Conservation (phyloP, 2,888 invertebrate genomes). For the Choreutis nemorana region DNA sequence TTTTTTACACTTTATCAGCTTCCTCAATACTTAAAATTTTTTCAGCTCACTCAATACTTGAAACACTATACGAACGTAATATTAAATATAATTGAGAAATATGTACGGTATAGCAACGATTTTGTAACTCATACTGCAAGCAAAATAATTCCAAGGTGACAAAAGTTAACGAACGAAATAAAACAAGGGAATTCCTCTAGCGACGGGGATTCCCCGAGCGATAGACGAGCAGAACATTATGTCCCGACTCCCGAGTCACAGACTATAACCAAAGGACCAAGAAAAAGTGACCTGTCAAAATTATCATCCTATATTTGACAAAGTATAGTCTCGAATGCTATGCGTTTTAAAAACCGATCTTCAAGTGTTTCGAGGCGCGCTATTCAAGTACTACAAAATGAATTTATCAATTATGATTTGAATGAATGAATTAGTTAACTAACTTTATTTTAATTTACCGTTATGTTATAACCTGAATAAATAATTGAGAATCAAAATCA, state of each 20-base stretch:
- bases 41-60: too few relatives aligned
- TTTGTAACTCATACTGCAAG: constrained; percentile 6
- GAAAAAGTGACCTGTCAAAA: too few relatives aligned
- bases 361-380: constrained; percentile 3
- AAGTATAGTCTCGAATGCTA: constrained; percentile 2
- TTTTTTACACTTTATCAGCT: too few relatives aligned
- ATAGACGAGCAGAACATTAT: background rate
- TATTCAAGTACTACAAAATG: constrained; percentile 3
- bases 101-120: constrained; percentile 5
- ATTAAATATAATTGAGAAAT: constrained; percentile 4
- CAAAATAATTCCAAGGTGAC: constrained; percentile 4
- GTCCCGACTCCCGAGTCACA: background rate
- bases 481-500: constrained; percentile 1
- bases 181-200: too few relatives aligned
- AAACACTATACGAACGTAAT: constrained; percentile 6
- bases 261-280: too few relatives aligned
- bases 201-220: constrained; percentile 4
- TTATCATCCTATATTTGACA: too few relatives aligned
- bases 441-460: constrained; percentile 4
- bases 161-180: constrained; percentile 4
- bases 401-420: constrained; percentile 3
- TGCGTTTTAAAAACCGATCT: constrained; percentile 3
- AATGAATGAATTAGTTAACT: constrained; percentile 3
- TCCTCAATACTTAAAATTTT: too few relatives aligned
- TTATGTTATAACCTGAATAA: constrained; percentile 4